phyloP scores from a whole-genome alignment of 2,888 invertebrate genomes.

The Syrphus vitripennis region DNA sequence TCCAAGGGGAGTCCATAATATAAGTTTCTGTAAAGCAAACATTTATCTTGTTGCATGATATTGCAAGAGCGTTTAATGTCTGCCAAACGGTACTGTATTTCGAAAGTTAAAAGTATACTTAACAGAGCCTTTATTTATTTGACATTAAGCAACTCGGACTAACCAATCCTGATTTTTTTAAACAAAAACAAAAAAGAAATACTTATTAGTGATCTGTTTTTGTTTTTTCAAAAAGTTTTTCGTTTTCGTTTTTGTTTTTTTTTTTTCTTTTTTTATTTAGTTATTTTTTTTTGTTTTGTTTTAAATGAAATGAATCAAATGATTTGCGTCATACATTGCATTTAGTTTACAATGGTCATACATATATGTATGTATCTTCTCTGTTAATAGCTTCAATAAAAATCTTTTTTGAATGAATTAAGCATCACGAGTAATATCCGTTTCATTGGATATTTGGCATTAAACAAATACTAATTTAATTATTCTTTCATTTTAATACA shows the following conservation, averaged over 20 bases:
- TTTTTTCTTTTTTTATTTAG: neutral
- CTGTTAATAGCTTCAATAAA: neutral
- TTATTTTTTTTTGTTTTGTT: neutral
- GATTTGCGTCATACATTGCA: slow-evolving; percentile 13
- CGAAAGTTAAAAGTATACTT: no score
- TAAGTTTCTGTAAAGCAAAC: no score
- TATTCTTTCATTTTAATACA: neutral
- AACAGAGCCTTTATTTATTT: no score
- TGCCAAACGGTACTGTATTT: no score
- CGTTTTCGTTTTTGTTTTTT: neutral
- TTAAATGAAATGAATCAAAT: slow-evolving; percentile 2
- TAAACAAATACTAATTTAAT: neutral
- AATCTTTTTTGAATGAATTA: neutral
- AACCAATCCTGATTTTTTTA: neutral
- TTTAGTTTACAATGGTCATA: neutral
- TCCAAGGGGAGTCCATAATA: no score
- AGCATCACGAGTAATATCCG: neutral
- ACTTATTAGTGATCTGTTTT: slow-evolving; percentile 31
- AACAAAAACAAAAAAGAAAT: slow-evolving; percentile 32
- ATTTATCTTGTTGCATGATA: no score
- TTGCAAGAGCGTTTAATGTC: no score
- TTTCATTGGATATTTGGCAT: neutral
- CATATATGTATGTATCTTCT: neutral
- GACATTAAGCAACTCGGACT: no score
- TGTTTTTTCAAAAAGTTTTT: slow-evolving; percentile 4